Base-by-base conservation (phyloP, 2,113 vertebrate genomes). In the Crotalus helleri region DNA sequence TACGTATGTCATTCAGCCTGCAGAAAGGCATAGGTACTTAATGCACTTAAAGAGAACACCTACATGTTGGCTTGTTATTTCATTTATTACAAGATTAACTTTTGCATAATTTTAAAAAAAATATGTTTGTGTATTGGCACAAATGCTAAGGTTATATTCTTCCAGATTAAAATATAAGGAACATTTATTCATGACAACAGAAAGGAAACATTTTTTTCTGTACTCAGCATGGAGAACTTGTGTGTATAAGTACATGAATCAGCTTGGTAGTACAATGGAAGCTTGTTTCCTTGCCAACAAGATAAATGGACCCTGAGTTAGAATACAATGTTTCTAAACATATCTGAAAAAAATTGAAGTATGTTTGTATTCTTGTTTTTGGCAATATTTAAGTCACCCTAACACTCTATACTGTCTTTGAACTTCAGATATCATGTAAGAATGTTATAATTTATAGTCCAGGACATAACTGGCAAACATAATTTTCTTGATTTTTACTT, bases 221-320 rank as follows among this genome's bases (percentile, higher is more conserved):
- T 24, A 92, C 94, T 53, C 46, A 90, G 54, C 4, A 24, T 46
- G 7, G 7, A 90, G 24, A 88, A 57, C 29, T 86, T 92, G 44
- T 64, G 2, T 51, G 24, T 87, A 85, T 89, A 24, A 74, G 5
- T 90, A 85, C 92, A 87, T 89, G 19, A 64, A 90, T 90, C 85
- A 92, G 92, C 19, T 88, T 1, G 15, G 69, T 59, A 49, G 33
- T 87, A 89, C n/a, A n/a, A 87, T 54, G 64, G 89, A 95, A 81
- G 85, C 61, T 91, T 46, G 55, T 96, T 96, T 97, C 94, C 93
- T 95, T 95, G 94, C 94, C 94, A 96, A 93, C 93, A 24, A 49
- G 89, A 95, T 85, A 92, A 92, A 89, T 90, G 91, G 92, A 89
- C 64, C 93, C 61, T 92, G 74, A 93, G 85, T 92, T 93, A 95